Evolutionary conservation across 2,888 invertebrate genomes (phyloP).

Genomic region (Metopia argyrocephala): DNA sequence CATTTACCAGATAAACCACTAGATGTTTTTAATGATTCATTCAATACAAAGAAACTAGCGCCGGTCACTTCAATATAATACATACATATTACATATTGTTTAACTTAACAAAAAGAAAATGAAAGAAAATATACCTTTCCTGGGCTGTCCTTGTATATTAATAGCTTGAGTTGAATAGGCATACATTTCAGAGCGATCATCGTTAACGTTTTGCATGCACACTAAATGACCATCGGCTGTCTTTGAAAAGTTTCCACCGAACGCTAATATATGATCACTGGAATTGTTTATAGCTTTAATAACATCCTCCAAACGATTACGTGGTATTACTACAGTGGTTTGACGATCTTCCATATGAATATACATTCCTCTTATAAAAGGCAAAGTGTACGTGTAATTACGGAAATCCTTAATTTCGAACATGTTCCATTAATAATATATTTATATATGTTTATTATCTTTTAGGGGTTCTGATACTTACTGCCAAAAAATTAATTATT

Average conservation of each 20-base stretch:
- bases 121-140: slow-evolving; percentile 81
- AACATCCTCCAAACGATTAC: slow-evolving; percentile 86
- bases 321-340: slow-evolving; percentile 87
- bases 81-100: background rate
- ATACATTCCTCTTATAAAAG: slow-evolving; percentile 86
- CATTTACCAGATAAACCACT: slow-evolving; percentile 89
- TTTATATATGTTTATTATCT: background rate
- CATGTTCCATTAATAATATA: too few species aligned
- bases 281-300: slow-evolving; percentile 88
- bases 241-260: slow-evolving; percentile 88
- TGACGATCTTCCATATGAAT: slow-evolving; percentile 91
- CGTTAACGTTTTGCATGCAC: slow-evolving; percentile 87
- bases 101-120: background rate
- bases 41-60: slow-evolving; percentile 93
- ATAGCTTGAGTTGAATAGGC: slow-evolving; percentile 92
- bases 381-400: slow-evolving; percentile 89
- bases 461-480: too few species aligned
- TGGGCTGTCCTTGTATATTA: slow-evolving; percentile 89
- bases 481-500: slow-evolving; percentile 90
- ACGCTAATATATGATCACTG: slow-evolving; percentile 90
- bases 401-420: slow-evolving; percentile 89
- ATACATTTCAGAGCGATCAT: slow-evolving; percentile 82
- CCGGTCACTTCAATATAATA: slow-evolving; percentile 84
- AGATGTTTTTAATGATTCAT: slow-evolving; percentile 89
- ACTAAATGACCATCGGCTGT: slow-evolving; percentile 92